Conservation (phyloP, 2,888 invertebrate species). For the Apodemia mormo region DNA sequence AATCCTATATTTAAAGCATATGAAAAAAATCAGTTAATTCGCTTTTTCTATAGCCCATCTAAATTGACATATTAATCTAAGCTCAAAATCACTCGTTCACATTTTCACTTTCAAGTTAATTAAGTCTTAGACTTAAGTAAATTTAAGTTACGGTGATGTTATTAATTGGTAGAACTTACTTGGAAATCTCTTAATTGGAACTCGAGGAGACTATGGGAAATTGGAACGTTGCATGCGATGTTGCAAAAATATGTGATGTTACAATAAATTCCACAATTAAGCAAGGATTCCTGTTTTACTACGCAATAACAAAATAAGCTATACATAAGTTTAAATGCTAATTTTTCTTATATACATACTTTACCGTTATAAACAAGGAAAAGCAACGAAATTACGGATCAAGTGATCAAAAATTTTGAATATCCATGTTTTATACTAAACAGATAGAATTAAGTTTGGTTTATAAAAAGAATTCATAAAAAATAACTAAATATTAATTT, state of each 20-base stretch:
- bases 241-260: slow-evolving; percentile 5
- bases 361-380: too few species aligned
- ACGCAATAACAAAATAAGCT: neutral
- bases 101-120: slow-evolving; percentile 25
- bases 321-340: neutral
- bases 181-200: slow-evolving; percentile 24
- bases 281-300: slow-evolving; percentile 2
- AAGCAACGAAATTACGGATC: too few species aligned
- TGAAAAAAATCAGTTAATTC: neutral
- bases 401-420: too few species aligned
- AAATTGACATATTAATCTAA: slow-evolving; percentile 25
- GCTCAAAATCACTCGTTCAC: slow-evolving; percentile 24
- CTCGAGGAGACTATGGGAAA: slow-evolving; percentile 15
- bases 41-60: slow-evolving; percentile 8
- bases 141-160: slow-evolving; percentile 22
- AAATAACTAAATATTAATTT: too few species aligned
- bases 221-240: slow-evolving; percentile 3
- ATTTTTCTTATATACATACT: too few species aligned
- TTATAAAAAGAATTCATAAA: too few species aligned
- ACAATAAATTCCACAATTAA: slow-evolving; percentile 10
- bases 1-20: too few species aligned
- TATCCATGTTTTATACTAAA: too few species aligned
- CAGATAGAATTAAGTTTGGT: too few species aligned
- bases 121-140: slow-evolving; percentile 18
- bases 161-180: slow-evolving; percentile 20